These are phyloP conservation scores for Sarcophaga variegata DNA, from an alignment of 2,888 invertebrate genomes.

Conservation along the genomic window DNA sequence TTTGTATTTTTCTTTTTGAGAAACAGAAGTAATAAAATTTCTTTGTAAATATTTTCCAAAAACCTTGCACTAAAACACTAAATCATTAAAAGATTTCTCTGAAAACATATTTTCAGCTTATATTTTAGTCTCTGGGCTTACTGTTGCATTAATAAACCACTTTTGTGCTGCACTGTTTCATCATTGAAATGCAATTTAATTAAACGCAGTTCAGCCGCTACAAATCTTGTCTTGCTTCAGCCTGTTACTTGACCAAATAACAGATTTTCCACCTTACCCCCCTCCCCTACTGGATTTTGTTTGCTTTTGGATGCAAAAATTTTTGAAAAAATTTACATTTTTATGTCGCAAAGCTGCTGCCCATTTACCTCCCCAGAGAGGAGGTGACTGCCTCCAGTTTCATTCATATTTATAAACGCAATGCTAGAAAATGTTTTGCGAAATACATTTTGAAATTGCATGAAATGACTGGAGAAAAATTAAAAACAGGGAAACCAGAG, in stretches of 20 bases:
- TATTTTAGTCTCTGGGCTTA: no score
- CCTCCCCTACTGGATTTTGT: no score
- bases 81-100: no score
- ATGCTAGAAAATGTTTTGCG: background rate
- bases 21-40: no score
- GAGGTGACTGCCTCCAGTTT: background rate
- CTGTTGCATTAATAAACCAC: slow-evolving; percentile 3
- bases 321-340: slow-evolving; percentile 49
- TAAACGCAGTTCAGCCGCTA: slow-evolving; percentile 47
- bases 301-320: no score
- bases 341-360: slow-evolving; percentile 30
- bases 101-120: no score
- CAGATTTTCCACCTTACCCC: slow-evolving; percentile 5
- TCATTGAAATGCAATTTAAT: slow-evolving; percentile 44
- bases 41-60: no score
- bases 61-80: no score
- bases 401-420: slow-evolving; percentile 13
- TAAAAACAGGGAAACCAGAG: no score
- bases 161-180: background rate
- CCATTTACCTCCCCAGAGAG: background rate
- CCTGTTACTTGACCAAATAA: background rate
- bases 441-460: background rate
- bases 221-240: background rate
- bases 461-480: background rate
- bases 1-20: no score